Evolutionary conservation across 1,140 invertebrate species (phyloP).

Genomic region (Geopemphigus sp.): DNA sequence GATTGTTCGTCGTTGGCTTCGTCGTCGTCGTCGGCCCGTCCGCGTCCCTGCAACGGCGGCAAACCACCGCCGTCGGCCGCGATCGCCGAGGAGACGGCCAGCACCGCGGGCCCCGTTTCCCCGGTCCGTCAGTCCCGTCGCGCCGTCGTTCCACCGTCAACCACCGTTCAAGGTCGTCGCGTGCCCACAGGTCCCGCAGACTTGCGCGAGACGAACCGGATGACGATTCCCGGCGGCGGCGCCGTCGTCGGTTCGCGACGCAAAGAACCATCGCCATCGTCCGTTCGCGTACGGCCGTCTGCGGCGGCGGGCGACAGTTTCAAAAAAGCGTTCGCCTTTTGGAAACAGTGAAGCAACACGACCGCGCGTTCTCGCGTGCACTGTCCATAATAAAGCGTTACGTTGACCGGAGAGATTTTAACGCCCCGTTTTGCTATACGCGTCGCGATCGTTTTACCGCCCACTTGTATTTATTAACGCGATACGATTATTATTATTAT

Average conservation of each 20-base stretch:
- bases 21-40: not conserved
- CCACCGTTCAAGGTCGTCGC: not conserved
- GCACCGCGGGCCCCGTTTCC: not conserved
- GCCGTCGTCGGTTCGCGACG: not conserved
- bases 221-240: too few species aligned
- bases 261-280: not conserved
- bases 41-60: not conserved
- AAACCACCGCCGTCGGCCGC: not conserved
- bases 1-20: conserved; percentile 54
- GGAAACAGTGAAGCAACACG: conserved; percentile 43
- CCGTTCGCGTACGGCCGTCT: not conserved
- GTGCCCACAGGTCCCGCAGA: conserved; percentile 10
- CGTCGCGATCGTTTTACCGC: too few species aligned
- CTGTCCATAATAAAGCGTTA: too few species aligned
- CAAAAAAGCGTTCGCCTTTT: conserved; percentile 34
- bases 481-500: too few species aligned
- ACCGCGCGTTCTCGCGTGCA: too few species aligned
- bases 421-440: too few species aligned
- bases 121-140: not conserved
- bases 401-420: too few species aligned
- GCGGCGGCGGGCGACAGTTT: conserved; percentile 8
- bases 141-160: too few species aligned
- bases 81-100: not conserved
- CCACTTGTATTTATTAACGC: too few species aligned
- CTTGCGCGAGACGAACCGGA: too few species aligned